Evolutionary conservation across 2,797 vertebrate species (phyloP), one percentile per base, ranked within the genome.

Genomic region (Calcarius lapponicus): DNA sequence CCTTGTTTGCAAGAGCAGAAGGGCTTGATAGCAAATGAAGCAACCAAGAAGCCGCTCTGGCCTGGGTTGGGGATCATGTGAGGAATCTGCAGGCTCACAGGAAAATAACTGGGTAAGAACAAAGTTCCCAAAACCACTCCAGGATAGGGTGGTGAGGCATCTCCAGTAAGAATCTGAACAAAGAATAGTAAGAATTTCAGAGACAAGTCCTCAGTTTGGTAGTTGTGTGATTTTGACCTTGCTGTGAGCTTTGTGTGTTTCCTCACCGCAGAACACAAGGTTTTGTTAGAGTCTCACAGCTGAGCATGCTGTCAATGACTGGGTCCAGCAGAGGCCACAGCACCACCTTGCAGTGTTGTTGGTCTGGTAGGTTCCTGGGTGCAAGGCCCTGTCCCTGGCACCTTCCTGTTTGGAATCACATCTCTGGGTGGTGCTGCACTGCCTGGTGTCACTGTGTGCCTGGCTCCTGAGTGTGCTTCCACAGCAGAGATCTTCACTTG

Each of bases 191-290:
- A 64, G 29, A 6, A 4, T 71, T 91, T 54, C 28, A 60, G 61
- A 57, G 36, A 43, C 50, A 62, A 76, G 10, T 29, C 24, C 50
- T 58, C 45, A 17, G 17, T 51, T 69, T 26, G 34, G 34, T 45
- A 19, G 17, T 15, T 53, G 43, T 69, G 45, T 31, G 60, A 29
- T 54, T 88, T 85, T 72, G 40, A 10, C 47, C 18, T 50, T 53
- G 38, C 67, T 32, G 17, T 61, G 32, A 69, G 47, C 19, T 47
- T 71, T 48, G 31, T 1, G 2, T 42, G 2, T 86, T 61, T 65
- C n/a, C 69, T 80, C 34, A 20, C 56, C 18, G 4, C 0, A 3
- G 21, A 48, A 34, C 3, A 6, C 24, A 47, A 42, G 4, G 1
- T 66, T 81, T 45, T 51, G 17, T 32, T 64, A 15, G 47, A 45